A percentile compares a stretch with the other conserved stretches of the same genome.
Conservation (phyloP, 2,113 vertebrate genomes). For the Hassar affinis region DNA sequence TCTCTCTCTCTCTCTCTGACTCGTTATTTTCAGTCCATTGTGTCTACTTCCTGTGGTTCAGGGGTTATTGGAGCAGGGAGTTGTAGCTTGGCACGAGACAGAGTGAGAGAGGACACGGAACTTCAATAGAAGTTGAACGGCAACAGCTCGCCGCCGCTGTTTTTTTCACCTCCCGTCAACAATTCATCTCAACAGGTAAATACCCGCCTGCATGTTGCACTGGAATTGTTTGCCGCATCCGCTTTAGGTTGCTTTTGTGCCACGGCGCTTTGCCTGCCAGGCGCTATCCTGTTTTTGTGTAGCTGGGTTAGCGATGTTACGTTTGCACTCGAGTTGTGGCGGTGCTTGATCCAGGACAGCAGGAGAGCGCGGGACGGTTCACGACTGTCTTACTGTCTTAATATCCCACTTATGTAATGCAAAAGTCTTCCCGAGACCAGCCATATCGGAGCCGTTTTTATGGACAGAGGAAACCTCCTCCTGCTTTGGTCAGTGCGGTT, state of each 20-base stretch:
- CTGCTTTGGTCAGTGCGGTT: conserved; percentile 29
- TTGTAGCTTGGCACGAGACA: conserved; percentile 73
- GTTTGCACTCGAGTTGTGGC: conserved; percentile 8
- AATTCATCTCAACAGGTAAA: conserved; percentile 44
- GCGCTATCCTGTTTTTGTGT: conserved; percentile 43
- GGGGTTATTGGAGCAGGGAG: conserved; percentile 87
- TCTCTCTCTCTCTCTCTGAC: conserved; percentile 39
- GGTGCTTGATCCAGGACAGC: conserved; percentile 2
- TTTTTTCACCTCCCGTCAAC: conserved; percentile 25
- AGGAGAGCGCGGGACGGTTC: conserved; percentile 29
- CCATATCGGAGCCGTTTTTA: conserved; percentile 39
- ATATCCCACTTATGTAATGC: conserved; percentile 39
- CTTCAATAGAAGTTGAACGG: conserved; percentile 35
- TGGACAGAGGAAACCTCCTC: conserved; percentile 42
- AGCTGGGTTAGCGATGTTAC: background rate
- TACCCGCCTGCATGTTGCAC: conserved; percentile 9
- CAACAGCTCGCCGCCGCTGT: conserved; percentile 13
- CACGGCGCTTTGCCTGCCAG: background rate
- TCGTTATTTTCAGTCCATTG: conserved; percentile 93
- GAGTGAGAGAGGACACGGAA: conserved; percentile 46
- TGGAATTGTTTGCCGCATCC: conserved; percentile 15
- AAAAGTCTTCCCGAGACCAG: conserved; percentile 33
- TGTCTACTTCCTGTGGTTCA: conserved; percentile 94
- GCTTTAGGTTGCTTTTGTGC: background rate
- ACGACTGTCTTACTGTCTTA: conserved; percentile 32